Percentiles rank a stretch among this genome's conserved stretches.
phyloP scores from a whole-genome alignment of 1,140 invertebrate species.

The Zaprionus camerounensis region DNA sequence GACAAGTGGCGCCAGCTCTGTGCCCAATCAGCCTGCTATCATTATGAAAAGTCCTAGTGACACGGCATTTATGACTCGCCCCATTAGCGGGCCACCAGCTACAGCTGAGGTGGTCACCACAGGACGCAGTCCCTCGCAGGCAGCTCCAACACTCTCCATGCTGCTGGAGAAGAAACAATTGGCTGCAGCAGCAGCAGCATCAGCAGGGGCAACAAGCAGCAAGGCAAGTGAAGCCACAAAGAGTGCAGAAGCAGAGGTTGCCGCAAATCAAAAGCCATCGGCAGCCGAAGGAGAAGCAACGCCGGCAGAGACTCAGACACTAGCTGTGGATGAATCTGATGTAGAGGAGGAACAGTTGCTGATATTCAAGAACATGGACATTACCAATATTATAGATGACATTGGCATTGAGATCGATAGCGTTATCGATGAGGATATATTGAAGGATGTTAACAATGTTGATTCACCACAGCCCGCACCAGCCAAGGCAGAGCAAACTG shows the following conservation, averaged over 20 bases:
- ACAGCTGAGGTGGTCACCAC: conserved; percentile 33
- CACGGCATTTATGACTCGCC: conserved; percentile 60
- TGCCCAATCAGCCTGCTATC: conserved; percentile 69
- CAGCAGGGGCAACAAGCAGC: not conserved
- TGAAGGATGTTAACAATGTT: conserved; percentile 65
- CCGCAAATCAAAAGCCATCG: conserved; percentile 21
- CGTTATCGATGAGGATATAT: conserved; percentile 76
- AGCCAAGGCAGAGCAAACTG: conserved; percentile 42
- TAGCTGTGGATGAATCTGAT: conserved; percentile 55
- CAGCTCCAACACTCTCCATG: conserved; percentile 88
- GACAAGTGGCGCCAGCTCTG: conserved; percentile 49
- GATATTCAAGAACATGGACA: conserved; percentile 73
- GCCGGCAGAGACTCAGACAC: not conserved
- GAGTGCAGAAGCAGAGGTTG: conserved; percentile 2
- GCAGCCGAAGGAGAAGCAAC: conserved; percentile 26
- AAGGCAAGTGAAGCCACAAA: conserved; percentile 16
- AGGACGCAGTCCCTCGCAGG: conserved; percentile 85
- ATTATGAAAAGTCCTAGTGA: conserved; percentile 62
- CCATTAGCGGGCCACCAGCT: conserved; percentile 66
- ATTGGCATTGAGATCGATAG: conserved; percentile 75
- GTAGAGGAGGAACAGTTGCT: conserved; percentile 72
- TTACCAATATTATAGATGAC: conserved; percentile 72
- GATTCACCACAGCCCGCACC: conserved; percentile 36
- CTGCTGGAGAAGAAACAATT: conserved; percentile 87
- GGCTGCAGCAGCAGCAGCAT: conserved; percentile 85